These are phyloP conservation scores for Sparidentex hasta DNA, from an alignment of 2,797 vertebrate genomes.

Conservation along the genomic window DNA sequence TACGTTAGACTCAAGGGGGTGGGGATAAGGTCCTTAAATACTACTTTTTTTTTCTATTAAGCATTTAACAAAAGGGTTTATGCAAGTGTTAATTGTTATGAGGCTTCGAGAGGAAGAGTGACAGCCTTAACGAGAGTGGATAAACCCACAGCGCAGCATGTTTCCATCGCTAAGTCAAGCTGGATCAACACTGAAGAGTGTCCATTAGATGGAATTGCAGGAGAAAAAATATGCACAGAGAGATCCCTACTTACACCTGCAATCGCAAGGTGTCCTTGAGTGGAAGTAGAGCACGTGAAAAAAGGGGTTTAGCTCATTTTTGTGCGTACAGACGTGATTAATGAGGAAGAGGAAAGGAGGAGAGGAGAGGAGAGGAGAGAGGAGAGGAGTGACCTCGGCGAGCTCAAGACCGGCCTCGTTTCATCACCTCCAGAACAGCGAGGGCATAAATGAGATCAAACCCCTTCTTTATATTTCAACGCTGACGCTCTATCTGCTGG, in stretches of 20 bases:
- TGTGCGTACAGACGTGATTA: slow-evolving; percentile 75
- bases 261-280: slow-evolving; percentile 72
- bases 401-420: slow-evolving; percentile 59
- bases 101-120: slow-evolving; percentile 54
- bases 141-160: slow-evolving; percentile 39
- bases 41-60: slow-evolving; percentile 52
- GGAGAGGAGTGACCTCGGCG: slow-evolving; percentile 41
- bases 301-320: slow-evolving; percentile 74
- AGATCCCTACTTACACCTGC: slow-evolving; percentile 34
- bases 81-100: slow-evolving; percentile 67
- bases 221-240: slow-evolving; percentile 32
- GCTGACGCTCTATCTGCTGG: slow-evolving; percentile 38
- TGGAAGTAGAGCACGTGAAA: slow-evolving; percentile 68
- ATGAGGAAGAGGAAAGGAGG: slow-evolving; percentile 50
- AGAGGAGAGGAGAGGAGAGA: slow-evolving; percentile 18
- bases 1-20: slow-evolving; percentile 54
- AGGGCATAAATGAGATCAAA: slow-evolving; percentile 66
- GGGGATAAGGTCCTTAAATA: slow-evolving; percentile 56
- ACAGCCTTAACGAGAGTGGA: slow-evolving; percentile 52
- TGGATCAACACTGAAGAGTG: slow-evolving; percentile 49
- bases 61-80: slow-evolving; percentile 65
- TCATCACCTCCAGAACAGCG: slow-evolving; percentile 56
- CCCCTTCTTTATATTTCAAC: slow-evolving; percentile 49
- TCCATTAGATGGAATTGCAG: slow-evolving; percentile 40
- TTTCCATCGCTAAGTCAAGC: slow-evolving; percentile 42